Percentiles rank a stretch among this genome's conserved stretches.
These are phyloP conservation scores for Tupiocoris notatus DNA, from an alignment of 2,888 invertebrate genomes.

Conservation along the genomic window DNA sequence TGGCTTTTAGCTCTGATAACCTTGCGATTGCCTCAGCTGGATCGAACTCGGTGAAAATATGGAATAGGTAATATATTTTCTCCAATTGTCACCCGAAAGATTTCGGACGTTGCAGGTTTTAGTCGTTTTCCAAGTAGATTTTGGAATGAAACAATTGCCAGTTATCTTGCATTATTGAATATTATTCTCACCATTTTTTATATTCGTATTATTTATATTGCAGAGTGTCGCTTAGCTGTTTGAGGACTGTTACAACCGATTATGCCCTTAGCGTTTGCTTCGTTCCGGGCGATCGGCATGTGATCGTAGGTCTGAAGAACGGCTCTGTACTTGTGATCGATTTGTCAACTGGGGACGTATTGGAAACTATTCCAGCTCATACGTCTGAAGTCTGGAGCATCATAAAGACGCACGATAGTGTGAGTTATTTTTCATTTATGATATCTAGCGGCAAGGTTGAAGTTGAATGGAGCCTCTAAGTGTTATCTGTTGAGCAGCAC, in stretches of 20 bases:
- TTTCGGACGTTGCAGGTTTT: no score
- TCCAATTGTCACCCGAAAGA: no score
- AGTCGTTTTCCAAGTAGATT: no score
- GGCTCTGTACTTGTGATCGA: constrained; percentile 82
- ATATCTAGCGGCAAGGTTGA: no score
- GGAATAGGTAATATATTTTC: constrained; percentile 81
- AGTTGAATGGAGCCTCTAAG: no score
- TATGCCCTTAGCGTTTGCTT: constrained; percentile 74
- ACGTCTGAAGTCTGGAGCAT: constrained; percentile 75
- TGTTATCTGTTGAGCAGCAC: no score
- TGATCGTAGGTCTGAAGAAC: constrained; percentile 80
- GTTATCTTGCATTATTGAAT: background rate
- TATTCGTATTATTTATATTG: constrained; percentile 36
- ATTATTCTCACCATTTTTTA: background rate
- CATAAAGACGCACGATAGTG: constrained; percentile 75
- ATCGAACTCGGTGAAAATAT: constrained; percentile 84
- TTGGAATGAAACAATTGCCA: no score
- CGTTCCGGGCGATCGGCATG: constrained; percentile 87
- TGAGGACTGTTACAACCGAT: constrained; percentile 66
- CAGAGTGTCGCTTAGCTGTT: constrained; percentile 63
- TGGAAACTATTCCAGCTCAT: constrained; percentile 84
- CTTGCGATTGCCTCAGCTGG: constrained; percentile 83
- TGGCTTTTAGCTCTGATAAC: constrained; percentile 89
- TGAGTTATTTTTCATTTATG: constrained; percentile 53
- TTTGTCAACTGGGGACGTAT: constrained; percentile 73